These are phyloP conservation scores for Orgyia antiqua DNA, from an alignment of 2,888 invertebrate species.

Conservation along the genomic window DNA sequence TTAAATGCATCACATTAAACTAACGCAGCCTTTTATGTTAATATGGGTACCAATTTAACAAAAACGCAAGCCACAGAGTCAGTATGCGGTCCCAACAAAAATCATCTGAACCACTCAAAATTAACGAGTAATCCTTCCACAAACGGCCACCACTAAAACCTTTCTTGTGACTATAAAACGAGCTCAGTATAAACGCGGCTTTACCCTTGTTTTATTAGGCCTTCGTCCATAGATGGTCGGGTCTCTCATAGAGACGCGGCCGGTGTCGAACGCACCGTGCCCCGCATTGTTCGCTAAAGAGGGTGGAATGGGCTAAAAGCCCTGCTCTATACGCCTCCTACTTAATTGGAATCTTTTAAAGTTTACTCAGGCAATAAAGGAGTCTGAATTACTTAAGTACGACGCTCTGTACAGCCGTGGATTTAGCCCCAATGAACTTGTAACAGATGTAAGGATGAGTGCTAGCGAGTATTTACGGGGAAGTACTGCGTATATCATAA, in stretches of 20 bases:
- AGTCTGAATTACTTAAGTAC: slow-evolving; percentile 41
- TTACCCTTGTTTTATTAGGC: slow-evolving; percentile 46
- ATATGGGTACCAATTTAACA: slow-evolving; percentile 5
- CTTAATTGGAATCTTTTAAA: slow-evolving; percentile 76
- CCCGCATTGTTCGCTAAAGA: slow-evolving; percentile 55
- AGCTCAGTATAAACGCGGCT: slow-evolving; percentile 43
- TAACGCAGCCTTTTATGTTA: neutral
- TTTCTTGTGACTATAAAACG: slow-evolving; percentile 39
- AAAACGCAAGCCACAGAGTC: slow-evolving; percentile 8
- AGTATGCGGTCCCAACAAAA: slow-evolving; percentile 19
- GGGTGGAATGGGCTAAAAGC: slow-evolving; percentile 46
- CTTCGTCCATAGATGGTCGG: slow-evolving; percentile 40
- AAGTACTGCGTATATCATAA: too few species aligned
- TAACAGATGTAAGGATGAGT: slow-evolving; percentile 34
- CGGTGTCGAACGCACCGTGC: slow-evolving; percentile 27
- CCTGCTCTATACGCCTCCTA: slow-evolving; percentile 32
- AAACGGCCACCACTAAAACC: slow-evolving; percentile 36
- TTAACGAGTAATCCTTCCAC: slow-evolving; percentile 29
- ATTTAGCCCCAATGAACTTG: slow-evolving; percentile 32
- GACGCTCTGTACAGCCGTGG: slow-evolving; percentile 18
- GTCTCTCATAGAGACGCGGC: slow-evolving; percentile 46
- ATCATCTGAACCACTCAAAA: slow-evolving; percentile 30
- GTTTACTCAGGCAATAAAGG: slow-evolving; percentile 66
- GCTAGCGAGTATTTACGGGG: slow-evolving; percentile 14
- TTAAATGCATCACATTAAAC: too few species aligned